phyloP scores from a whole-genome alignment of 2,888 invertebrate species.

The Calliopum simillimum region DNA sequence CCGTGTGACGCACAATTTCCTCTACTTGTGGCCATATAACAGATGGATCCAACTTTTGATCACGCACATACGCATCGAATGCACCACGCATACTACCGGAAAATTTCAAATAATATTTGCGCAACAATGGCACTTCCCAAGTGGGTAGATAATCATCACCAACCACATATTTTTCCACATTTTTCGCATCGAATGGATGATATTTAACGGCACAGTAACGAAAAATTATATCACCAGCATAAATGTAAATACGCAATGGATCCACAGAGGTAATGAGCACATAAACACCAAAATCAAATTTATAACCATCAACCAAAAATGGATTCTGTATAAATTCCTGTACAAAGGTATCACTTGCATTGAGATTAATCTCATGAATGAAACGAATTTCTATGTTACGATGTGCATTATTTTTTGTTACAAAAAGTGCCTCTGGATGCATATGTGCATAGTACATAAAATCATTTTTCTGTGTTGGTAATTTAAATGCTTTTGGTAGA shows the following conservation, averaged over 20 bases:
- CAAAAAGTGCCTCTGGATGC: slow-evolving; percentile 81
- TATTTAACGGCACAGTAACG: slow-evolving; percentile 91
- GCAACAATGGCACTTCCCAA: slow-evolving; percentile 89
- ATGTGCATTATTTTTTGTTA: slow-evolving; percentile 93
- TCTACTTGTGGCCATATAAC: slow-evolving; percentile 85
- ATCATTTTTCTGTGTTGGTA: slow-evolving; percentile 80
- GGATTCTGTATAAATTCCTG: slow-evolving; percentile 93
- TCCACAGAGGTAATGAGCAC: slow-evolving; percentile 90
- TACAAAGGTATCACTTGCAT: slow-evolving; percentile 80
- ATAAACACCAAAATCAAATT: slow-evolving; percentile 97
- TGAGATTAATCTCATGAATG: slow-evolving; percentile 78
- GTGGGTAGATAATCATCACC: slow-evolving; percentile 94
- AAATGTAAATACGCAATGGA: slow-evolving; percentile 89
- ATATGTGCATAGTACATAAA: slow-evolving; percentile 76
- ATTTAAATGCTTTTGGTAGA: slow-evolving; percentile 88
- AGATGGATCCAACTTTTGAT: slow-evolving; percentile 77
- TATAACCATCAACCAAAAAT: slow-evolving; percentile 89
- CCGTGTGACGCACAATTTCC: slow-evolving; percentile 78
- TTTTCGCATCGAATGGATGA: slow-evolving; percentile 86
- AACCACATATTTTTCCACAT: slow-evolving; percentile 91
- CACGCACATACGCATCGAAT: slow-evolving; percentile 80
- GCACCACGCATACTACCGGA: slow-evolving; percentile 88
- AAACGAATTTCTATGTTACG: slow-evolving; percentile 84
- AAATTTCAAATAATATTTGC: slow-evolving; percentile 76
- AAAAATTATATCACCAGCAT: slow-evolving; percentile 89